Percentiles rank a stretch among this genome's conserved stretches.
phyloP scores from a whole-genome alignment of 1,140 invertebrate species.

The Bactericera cockerelli region DNA sequence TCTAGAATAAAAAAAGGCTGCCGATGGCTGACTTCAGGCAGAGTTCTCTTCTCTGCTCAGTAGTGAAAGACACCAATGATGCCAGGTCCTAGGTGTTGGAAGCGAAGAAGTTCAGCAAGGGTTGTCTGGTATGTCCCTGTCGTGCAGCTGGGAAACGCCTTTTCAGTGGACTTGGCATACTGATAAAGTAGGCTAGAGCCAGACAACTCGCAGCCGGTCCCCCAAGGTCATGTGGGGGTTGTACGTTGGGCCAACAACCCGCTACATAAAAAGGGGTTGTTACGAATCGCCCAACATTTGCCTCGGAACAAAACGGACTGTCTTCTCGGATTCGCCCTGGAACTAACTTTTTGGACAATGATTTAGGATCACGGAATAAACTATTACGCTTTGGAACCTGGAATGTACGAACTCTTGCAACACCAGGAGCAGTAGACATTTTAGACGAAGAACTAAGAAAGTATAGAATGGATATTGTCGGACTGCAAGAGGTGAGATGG shows the following conservation, averaged over 20 bases:
- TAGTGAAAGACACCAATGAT: neutral
- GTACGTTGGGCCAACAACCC: neutral
- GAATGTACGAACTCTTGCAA: constrained; percentile 16
- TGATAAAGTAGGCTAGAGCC: constrained; percentile 8
- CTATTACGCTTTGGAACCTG: constrained; percentile 13
- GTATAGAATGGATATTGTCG: constrained; percentile 17
- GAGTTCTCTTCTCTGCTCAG: neutral
- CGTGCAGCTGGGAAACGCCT: constrained; percentile 3
- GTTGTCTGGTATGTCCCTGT: neutral
- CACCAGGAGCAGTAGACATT: constrained; percentile 12
- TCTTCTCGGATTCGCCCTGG: constrained; percentile 1
- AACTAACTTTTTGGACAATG: neutral
- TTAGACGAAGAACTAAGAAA: constrained; percentile 15
- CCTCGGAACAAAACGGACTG: constrained; percentile 7
- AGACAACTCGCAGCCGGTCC: constrained; percentile 5
- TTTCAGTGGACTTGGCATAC: constrained; percentile 3
- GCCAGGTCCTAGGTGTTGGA: neutral
- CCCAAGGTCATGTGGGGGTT: neutral
- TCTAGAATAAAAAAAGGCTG: no score
- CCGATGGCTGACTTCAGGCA: constrained; percentile 1
- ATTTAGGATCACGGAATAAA: constrained; percentile 9
- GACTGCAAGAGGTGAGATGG: constrained; percentile 19
- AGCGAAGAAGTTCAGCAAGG: constrained; percentile 9
- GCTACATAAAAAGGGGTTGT: neutral
- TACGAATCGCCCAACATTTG: neutral